These are phyloP conservation scores for Eueides isabella DNA, from an alignment of 1,140 invertebrate genomes.

Conservation along the genomic window DNA sequence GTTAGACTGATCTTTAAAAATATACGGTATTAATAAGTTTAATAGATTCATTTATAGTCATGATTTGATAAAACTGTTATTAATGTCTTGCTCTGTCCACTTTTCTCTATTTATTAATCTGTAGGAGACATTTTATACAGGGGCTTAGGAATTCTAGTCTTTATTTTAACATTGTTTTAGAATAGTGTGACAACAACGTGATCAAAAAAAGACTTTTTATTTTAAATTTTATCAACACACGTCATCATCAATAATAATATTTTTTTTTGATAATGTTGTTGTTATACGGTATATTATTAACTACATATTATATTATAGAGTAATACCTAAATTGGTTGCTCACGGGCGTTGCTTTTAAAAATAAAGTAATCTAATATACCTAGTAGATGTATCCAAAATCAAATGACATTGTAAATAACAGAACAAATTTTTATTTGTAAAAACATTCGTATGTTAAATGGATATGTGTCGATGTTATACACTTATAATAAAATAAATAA, in stretches of 20 bases:
- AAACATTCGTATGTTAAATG: slow-evolving; percentile 71
- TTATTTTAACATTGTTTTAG: slow-evolving; percentile 30
- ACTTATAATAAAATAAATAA: slow-evolving; percentile 76
- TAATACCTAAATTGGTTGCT: slow-evolving; percentile 53
- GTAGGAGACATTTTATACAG: slow-evolving; percentile 74
- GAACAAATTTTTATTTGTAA: slow-evolving; percentile 78
- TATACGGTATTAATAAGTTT: slow-evolving; percentile 75
- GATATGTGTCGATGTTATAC: slow-evolving; percentile 80
- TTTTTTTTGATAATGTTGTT: slow-evolving; percentile 35
- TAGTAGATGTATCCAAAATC: slow-evolving; percentile 52
- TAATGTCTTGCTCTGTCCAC: slow-evolving; percentile 71
- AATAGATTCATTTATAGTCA: slow-evolving; percentile 64
- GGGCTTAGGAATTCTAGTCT: slow-evolving; percentile 58
- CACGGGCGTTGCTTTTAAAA: slow-evolving; percentile 54
- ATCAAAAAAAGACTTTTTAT: slow-evolving; percentile 25
- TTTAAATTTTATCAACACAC: not conserved
- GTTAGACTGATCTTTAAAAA: slow-evolving; percentile 81
- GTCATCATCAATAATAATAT: slow-evolving; percentile 1
- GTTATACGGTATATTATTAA: slow-evolving; percentile 37
- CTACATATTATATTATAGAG: slow-evolving; percentile 33
- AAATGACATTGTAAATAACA: slow-evolving; percentile 75
- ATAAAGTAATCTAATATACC: slow-evolving; percentile 46
- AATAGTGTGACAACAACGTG: slow-evolving; percentile 35
- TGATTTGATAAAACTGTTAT: slow-evolving; percentile 61
- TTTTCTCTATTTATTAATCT: slow-evolving; percentile 62